Conservation (phyloP, 2,888 invertebrate genomes). For the Homarus gammarus region DNA sequence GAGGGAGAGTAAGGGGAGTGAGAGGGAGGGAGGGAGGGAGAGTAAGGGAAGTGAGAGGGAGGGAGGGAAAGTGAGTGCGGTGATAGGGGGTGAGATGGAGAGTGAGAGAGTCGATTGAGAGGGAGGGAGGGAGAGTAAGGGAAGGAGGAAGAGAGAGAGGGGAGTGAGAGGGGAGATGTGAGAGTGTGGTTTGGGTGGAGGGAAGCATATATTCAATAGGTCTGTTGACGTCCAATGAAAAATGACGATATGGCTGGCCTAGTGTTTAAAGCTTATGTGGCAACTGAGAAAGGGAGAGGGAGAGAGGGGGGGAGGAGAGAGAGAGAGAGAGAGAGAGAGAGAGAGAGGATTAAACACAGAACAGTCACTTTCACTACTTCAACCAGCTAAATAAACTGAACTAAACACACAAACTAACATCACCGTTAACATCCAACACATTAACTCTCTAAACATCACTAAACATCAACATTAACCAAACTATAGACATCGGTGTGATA, state of each 20-base stretch:
- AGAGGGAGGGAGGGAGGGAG: no score
- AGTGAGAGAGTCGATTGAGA: not conserved
- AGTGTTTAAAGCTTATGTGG: conserved; percentile 21
- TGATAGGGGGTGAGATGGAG: not conserved
- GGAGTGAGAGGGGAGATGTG: not conserved
- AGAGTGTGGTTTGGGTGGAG: not conserved
- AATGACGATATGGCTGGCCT: conserved; percentile 10
- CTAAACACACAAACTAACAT: not conserved
- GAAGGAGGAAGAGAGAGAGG: not conserved
- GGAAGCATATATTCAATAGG: conserved; percentile 20
- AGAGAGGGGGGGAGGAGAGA: conserved; percentile 18
- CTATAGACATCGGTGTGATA: not conserved
- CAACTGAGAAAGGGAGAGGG: not conserved
- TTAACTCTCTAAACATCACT: not conserved
- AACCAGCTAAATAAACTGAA: no score
- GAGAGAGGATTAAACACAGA: not conserved
- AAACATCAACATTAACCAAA: not conserved
- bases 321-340: conserved; percentile 39
- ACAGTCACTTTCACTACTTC: no score
- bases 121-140: not conserved
- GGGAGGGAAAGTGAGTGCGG: not conserved
- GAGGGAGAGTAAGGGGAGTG: not conserved
- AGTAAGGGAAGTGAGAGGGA: not conserved
- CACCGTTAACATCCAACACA: no score
- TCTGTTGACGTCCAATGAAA: conserved; percentile 2